Conservation (phyloP, 2,113 vertebrate genomes). For the Taurulus bubalis region DNA sequence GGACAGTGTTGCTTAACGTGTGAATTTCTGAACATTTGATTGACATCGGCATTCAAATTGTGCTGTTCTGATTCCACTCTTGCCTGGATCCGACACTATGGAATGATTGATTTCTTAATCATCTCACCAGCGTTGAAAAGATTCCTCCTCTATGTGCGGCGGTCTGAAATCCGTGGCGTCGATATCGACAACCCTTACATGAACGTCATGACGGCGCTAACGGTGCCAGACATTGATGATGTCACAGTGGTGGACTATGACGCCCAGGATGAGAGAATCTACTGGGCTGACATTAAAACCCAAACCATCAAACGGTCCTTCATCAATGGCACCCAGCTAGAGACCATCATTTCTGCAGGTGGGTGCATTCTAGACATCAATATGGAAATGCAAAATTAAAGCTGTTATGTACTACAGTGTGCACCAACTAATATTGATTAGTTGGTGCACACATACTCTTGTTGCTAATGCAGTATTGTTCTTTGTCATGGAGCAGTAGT, state of each 20-base stretch:
- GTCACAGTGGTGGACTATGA: slow-evolving; percentile 97
- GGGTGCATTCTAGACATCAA: slow-evolving; percentile 27
- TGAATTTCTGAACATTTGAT: background rate
- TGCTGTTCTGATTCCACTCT: background rate
- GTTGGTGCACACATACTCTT: background rate
- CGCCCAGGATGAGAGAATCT: slow-evolving; percentile 92
- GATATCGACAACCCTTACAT: slow-evolving; percentile 97
- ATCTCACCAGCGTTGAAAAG: slow-evolving; percentile 89
- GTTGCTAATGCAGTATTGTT: background rate
- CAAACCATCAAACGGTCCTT: slow-evolving; percentile 97
- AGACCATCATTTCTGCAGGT: slow-evolving; percentile 97
- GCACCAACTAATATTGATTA: background rate
- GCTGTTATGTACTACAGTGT: background rate
- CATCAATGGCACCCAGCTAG: slow-evolving; percentile 95
- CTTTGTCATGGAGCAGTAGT: background rate
- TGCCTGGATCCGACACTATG: slow-evolving; percentile 5
- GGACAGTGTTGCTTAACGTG: background rate
- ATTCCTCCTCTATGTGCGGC: slow-evolving; percentile 94
- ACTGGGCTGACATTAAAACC: slow-evolving; percentile 98
- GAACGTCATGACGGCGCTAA: slow-evolving; percentile 98
- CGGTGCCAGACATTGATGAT: slow-evolving; percentile 97
- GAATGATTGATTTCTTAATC: slow-evolving; percentile 28
- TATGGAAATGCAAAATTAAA: background rate
- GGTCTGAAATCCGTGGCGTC: slow-evolving; percentile 96
- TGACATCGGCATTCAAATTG: slow-evolving; percentile 4